Evolutionary conservation across 2,797 vertebrate genomes (phyloP), one percentile per base, ranked within the genome.

Genomic region (Hippoglossus hippoglossus): DNA sequence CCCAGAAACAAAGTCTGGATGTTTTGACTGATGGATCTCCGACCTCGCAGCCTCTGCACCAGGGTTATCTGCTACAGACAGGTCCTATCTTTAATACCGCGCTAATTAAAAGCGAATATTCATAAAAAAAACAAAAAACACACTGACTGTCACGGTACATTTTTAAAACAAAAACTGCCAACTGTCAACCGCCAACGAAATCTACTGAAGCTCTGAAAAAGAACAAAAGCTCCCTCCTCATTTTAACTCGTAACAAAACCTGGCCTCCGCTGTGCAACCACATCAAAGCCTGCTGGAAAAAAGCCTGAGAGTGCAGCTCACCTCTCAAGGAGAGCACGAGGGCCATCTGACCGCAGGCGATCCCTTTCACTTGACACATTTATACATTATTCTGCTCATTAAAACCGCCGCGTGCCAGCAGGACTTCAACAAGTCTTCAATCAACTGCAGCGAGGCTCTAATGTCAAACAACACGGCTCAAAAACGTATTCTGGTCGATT

Each of bases 351-450:
- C 93, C 93, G 65, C 93, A 93, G 94, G 92, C 91, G 91, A 94
- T 95, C 95, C 90, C 94, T 94, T 95, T 93, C 94, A 93, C 93
- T 94, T 96, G 95, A 96, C 96, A 96, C 95, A 91, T 94, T 95
- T 94, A 96, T 96, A 94, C 95, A 97, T 97, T 96, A 96, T 96
- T 96, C 94, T 90, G 84, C 94, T 97, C 95, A 96, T 97, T 96
- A 97, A 94, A 93, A 94, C 91, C 91, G 91, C 87, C 88, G 85
- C 91, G 90, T 94, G 92, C 93, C 93, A 94, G 73, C 78, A 74
- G 77, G 80, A 84, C 80, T 85, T 92, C 90, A 93, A 88, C 87
- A 91, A 90, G 87, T 90, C 82, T 81, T 92, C 90, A 73, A 82
- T 91, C 88, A 90, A 74, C 67, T 63, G 55, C 73, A 34, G 47